Conservation (phyloP, 30 jellyfish, hydroid and myxozoan species). For the Chrysaora quinquecirrha region DNA sequence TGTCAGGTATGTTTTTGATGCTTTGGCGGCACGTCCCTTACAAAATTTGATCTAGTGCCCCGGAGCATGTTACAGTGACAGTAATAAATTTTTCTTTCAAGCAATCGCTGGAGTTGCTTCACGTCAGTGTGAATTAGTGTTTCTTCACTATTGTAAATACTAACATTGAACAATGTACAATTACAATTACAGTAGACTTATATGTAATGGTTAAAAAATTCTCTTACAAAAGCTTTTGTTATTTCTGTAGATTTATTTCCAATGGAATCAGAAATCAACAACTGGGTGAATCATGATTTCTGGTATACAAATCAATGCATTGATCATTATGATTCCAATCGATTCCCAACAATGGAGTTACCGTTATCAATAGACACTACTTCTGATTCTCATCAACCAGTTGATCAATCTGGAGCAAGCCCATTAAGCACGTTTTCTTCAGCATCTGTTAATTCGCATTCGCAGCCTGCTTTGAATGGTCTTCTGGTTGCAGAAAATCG, state of each 20-base stretch:
- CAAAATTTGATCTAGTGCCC: neutral
- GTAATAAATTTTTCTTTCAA: neutral
- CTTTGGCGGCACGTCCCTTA: no score
- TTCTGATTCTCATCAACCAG: neutral
- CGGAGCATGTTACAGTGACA: neutral
- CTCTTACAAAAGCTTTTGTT: neutral
- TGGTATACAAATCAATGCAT: conserved; percentile 68
- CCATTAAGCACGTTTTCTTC: conserved; percentile 7
- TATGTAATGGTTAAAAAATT: neutral
- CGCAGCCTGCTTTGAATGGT: neutral
- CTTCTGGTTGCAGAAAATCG: conserved; percentile 21
- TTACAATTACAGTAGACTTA: neutral
- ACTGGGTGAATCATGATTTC: conserved; percentile 61
- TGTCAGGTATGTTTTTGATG: no score
- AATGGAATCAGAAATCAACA: conserved; percentile 62
- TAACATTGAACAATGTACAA: no score
- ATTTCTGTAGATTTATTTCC: conserved; percentile 44
- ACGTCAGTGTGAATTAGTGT: no score
- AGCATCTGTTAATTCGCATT: neutral
- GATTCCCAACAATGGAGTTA: neutral
- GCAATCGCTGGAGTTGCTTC: no score
- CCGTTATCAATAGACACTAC: conserved; percentile 6
- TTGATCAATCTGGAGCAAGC: neutral
- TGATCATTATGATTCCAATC: conserved; percentile 61
- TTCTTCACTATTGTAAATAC: no score